Conservation (phyloP, 2,888 invertebrate genomes). For the Lasioglossum marginatum region DNA sequence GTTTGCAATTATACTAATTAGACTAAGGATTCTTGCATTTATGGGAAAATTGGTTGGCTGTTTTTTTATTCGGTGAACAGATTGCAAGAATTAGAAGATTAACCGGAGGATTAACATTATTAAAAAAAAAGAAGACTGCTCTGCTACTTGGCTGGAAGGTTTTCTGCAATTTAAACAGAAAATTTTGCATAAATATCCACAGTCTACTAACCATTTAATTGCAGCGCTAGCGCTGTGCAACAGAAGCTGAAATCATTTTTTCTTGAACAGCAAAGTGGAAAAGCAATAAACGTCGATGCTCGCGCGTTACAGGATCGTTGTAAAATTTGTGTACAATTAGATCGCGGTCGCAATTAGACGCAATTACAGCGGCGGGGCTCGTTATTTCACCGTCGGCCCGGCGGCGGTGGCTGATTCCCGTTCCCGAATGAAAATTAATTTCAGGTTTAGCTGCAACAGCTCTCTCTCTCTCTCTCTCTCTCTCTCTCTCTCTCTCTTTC, state of each 20-base stretch:
- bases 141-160: not conserved
- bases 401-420: not conserved
- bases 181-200: not conserved
- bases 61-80: too few species aligned
- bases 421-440: not conserved
- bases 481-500: not conserved
- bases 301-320: not conserved
- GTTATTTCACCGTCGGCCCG: not conserved
- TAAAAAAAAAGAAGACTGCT: not conserved
- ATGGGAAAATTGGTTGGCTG: not conserved
- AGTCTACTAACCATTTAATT: not conserved
- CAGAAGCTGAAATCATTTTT: not conserved
- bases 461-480: not conserved
- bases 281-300: constrained; percentile 1
- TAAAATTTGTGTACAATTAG: not conserved
- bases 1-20: not conserved
- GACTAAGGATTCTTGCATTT: not conserved
- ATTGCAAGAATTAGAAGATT: not conserved
- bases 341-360: not conserved
- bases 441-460: not conserved
- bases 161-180: not conserved
- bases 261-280: not conserved
- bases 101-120: not conserved
- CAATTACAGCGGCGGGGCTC: not conserved
- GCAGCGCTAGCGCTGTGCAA: not conserved